These are phyloP conservation scores for Atherinomorus stipes DNA, from an alignment of 2,113 vertebrate genomes.

Conservation along the genomic window DNA sequence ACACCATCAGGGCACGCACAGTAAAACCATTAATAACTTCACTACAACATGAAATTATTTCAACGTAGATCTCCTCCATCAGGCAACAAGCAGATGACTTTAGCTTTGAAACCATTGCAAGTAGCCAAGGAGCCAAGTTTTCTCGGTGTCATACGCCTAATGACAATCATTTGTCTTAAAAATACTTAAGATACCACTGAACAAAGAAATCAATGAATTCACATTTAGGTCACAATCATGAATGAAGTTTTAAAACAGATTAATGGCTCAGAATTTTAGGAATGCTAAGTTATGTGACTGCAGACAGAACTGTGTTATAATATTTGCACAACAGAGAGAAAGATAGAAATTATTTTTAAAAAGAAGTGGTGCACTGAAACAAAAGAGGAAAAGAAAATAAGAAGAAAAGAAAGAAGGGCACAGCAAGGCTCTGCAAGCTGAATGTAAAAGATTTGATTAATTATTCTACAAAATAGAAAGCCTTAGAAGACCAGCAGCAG, in stretches of 20 bases:
- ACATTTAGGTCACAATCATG: neutral
- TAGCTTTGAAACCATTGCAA: neutral
- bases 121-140: no score
- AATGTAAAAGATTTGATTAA: neutral
- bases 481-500: no score
- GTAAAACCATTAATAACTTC: neutral
- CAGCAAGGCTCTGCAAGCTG: neutral
- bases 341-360: neutral
- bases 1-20: neutral
- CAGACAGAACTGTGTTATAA: neutral
- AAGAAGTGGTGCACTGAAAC: neutral
- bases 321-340: neutral
- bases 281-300: neutral
- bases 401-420: no score
- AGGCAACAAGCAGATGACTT: neutral
- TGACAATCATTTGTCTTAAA: no score
- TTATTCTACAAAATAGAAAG: neutral
- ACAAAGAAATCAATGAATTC: neutral
- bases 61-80: neutral
- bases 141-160: neutral
- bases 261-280: neutral
- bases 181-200: no score
- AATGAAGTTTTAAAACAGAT: neutral
- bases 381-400: neutral
- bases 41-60: neutral